Evolutionary conservation across 2,888 invertebrate genomes (phyloP).

Genomic region (Brachylomia viminalis): DNA sequence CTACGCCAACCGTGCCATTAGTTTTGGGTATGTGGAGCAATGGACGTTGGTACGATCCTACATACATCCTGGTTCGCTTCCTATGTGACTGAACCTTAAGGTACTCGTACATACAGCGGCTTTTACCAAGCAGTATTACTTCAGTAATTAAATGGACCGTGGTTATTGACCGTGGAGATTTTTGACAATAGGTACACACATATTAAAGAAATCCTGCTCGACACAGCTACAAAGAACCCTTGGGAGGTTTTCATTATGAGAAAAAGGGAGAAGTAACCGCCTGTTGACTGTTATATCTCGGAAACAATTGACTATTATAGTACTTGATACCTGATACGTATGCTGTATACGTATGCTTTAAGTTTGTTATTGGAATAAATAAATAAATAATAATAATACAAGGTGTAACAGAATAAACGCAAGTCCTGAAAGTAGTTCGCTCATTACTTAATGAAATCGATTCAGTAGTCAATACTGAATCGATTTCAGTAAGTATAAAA

Average conservation of each 20-base stretch:
- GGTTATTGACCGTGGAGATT: constrained; percentile 33
- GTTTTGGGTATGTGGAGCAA: neutral
- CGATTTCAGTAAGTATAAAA: too few species aligned
- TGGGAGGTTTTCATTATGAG: constrained; percentile 1
- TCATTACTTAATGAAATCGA: too few species aligned
- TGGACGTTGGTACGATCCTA: neutral
- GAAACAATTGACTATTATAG: neutral
- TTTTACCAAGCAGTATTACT: constrained; percentile 34
- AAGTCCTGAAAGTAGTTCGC: too few species aligned
- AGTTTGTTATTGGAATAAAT: too few species aligned
- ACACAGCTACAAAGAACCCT: neutral
- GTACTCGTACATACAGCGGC: constrained; percentile 10
- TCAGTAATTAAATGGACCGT: constrained; percentile 39
- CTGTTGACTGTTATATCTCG: neutral
- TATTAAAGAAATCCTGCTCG: neutral
- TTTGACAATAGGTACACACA: constrained; percentile 9
- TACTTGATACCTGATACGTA: too few species aligned
- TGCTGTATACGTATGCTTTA: too few species aligned
- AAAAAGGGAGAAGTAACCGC: neutral
- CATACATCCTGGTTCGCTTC: neutral
- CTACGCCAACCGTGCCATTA: too few species aligned
- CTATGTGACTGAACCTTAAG: neutral
- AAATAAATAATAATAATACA: too few species aligned
- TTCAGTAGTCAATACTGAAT: too few species aligned
- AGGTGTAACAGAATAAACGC: too few species aligned